Percentiles rank a stretch among this genome's conserved stretches.
phyloP scores from a whole-genome alignment of 2,888 invertebrate genomes.

The Drosophila stalkeri region DNA sequence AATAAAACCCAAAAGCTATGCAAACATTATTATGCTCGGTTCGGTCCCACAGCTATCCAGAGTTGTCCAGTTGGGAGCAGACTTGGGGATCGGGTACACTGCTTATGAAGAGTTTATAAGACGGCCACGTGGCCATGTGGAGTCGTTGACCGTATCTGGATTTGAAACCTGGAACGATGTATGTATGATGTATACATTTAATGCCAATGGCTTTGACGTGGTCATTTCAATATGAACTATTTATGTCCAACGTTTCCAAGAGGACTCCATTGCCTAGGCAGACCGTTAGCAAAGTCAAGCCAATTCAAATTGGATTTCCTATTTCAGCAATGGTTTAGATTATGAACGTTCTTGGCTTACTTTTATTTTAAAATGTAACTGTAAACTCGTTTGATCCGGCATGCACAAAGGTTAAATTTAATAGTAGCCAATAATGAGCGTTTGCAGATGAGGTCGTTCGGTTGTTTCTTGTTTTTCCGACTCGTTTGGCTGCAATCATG shows the following conservation, averaged over 20 bases:
- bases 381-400: not conserved
- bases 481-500: conserved; percentile 71
- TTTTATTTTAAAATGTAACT: not conserved
- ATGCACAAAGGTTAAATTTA: not conserved
- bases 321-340: not conserved
- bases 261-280: not conserved
- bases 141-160: conserved; percentile 39
- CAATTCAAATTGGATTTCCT: not conserved
- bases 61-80: conserved; percentile 25
- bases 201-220: conserved; percentile 27
- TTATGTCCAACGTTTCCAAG: not conserved
- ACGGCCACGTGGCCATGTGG: conserved; percentile 27
- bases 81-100: conserved; percentile 3
- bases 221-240: not conserved
- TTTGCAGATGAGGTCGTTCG: conserved; percentile 4
- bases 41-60: conserved; percentile 24
- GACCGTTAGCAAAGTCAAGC: not conserved
- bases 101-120: conserved; percentile 53
- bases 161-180: conserved; percentile 2
- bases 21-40: conserved; percentile 74
- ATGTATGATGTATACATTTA: conserved; percentile 20
- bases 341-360: not conserved
- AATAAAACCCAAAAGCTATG: conserved; percentile 77
- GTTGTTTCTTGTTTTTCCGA: conserved; percentile 22
- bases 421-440: not conserved